A percentile compares a stretch with the other conserved stretches of the same genome.
phyloP scores from a whole-genome alignment of 1,140 invertebrate genomes.

The Drosophila trapezifrons region DNA sequence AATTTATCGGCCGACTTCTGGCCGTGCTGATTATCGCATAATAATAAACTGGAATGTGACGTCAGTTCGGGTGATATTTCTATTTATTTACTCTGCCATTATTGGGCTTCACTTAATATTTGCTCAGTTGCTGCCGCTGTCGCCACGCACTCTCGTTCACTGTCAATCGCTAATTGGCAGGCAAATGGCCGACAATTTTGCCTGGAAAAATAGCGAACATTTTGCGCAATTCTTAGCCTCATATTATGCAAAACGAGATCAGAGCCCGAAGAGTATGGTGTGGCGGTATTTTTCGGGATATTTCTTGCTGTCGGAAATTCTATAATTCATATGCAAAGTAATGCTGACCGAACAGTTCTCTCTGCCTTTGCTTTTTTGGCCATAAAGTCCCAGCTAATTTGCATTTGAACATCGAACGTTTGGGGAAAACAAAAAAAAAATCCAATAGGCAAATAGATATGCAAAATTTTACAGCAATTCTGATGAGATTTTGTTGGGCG shows the following conservation, averaged over 20 bases:
- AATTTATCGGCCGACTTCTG: slow-evolving; percentile 62
- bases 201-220: slow-evolving; percentile 24
- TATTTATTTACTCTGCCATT: slow-evolving; percentile 50
- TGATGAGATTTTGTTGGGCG: slow-evolving; percentile 10
- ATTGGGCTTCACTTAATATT: slow-evolving; percentile 31
- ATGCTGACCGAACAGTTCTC: slow-evolving; percentile 26
- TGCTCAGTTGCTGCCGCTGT: slow-evolving; percentile 23
- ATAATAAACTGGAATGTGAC: slow-evolving; percentile 63
- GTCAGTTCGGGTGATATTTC: slow-evolving; percentile 49
- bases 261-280: background rate
- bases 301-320: slow-evolving; percentile 24
- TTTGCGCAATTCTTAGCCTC: slow-evolving; percentile 27
- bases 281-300: background rate
- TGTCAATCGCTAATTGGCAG: slow-evolving; percentile 55
- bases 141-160: slow-evolving; percentile 42
- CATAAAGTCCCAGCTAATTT: slow-evolving; percentile 53
- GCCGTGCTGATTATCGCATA: slow-evolving; percentile 55
- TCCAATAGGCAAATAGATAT: slow-evolving; percentile 70
- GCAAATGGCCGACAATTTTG: slow-evolving; percentile 29
- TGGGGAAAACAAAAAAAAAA: slow-evolving; percentile 16
- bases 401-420: slow-evolving; percentile 52
- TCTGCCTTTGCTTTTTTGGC: slow-evolving; percentile 12
- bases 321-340: slow-evolving; percentile 54
- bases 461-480: slow-evolving; percentile 62
- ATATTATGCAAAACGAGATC: slow-evolving; percentile 43